These are phyloP conservation scores for Epirrhoe tristata DNA, from an alignment of 2,888 invertebrate species.

Conservation along the genomic window DNA sequence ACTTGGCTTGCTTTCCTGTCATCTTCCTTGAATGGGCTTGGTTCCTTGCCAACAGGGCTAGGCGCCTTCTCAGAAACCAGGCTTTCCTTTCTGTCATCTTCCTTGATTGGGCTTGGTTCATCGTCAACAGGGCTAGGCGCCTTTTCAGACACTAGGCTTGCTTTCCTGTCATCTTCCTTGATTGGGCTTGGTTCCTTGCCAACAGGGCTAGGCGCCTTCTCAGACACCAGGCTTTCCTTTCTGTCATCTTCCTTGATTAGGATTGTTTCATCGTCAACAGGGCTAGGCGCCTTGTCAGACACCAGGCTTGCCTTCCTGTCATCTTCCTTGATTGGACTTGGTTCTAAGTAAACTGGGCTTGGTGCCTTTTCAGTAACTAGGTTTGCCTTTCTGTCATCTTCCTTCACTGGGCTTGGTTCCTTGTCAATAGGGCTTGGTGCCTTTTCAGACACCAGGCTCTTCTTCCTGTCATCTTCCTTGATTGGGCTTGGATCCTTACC, in stretches of 20 bases:
- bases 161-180: constrained; percentile 6
- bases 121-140: constrained; percentile 24
- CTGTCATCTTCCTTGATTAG: constrained; percentile 23
- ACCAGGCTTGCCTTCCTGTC: constrained; percentile 28
- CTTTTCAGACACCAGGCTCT: constrained; percentile 18
- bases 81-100: constrained; percentile 1
- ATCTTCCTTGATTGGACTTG: constrained; percentile 17
- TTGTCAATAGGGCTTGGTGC: constrained; percentile 26
- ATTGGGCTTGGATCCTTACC: constrained; percentile 14
- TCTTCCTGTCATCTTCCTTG: constrained; percentile 2
- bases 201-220: constrained; percentile 10
- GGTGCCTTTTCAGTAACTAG: constrained; percentile 10
- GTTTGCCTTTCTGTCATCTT: constrained; percentile 18
- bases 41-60: constrained; percentile 11
- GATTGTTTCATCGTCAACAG: constrained; percentile 6
- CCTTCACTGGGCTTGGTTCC: constrained; percentile 22
- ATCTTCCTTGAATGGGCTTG: background rate
- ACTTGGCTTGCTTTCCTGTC: constrained; percentile 1
- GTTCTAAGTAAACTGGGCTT: constrained; percentile 19
- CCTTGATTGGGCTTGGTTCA: constrained; percentile 20
- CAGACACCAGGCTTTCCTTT: constrained; percentile 7
- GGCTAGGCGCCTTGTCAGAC: constrained; percentile 14
- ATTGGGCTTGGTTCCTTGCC: constrained; percentile 1
- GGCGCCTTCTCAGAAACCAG: background rate
- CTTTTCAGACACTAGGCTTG: constrained; percentile 25